Conservation (phyloP, 2,888 invertebrate species). For the Melieria picta region DNA sequence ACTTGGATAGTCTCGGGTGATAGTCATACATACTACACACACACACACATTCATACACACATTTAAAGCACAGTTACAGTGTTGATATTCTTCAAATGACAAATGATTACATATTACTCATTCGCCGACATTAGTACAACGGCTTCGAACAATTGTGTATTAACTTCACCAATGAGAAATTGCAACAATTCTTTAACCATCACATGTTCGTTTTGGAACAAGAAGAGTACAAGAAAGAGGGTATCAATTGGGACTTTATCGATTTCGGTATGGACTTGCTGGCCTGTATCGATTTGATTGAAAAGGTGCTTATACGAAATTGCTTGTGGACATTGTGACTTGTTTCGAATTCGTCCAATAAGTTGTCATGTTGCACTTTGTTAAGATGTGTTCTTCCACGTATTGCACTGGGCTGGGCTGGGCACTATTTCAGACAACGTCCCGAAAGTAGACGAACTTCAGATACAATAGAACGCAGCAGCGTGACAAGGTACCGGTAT, state of each 20-base stretch:
- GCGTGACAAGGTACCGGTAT: too few species aligned
- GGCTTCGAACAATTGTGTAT: constrained; percentile 99
- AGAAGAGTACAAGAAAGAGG: constrained; percentile 98
- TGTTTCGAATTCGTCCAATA: too few species aligned
- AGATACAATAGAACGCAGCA: too few species aligned
- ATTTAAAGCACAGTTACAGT: background rate
- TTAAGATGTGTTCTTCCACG: too few species aligned
- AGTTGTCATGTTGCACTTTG: too few species aligned
- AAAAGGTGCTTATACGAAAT: constrained; percentile 77
- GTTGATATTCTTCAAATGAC: background rate
- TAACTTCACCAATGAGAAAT: constrained; percentile 99
- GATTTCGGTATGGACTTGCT: constrained; percentile 99
- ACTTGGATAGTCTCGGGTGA: background rate
- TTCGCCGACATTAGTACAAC: constrained; percentile 79
- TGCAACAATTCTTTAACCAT: constrained; percentile 99
- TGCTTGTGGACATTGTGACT: too few species aligned
- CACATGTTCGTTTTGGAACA: constrained; percentile 99
- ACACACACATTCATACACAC: constrained; percentile 3
- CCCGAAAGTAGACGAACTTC: too few species aligned
- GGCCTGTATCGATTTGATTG: constrained; percentile 98
- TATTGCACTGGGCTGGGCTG: too few species aligned
- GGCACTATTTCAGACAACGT: too few species aligned
- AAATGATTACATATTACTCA: background rate
- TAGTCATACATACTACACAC: background rate
- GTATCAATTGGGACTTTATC: constrained; percentile 98